These are phyloP conservation scores for Lasioglossum pauxillum DNA, from an alignment of 2,888 invertebrate genomes.

Conservation along the genomic window DNA sequence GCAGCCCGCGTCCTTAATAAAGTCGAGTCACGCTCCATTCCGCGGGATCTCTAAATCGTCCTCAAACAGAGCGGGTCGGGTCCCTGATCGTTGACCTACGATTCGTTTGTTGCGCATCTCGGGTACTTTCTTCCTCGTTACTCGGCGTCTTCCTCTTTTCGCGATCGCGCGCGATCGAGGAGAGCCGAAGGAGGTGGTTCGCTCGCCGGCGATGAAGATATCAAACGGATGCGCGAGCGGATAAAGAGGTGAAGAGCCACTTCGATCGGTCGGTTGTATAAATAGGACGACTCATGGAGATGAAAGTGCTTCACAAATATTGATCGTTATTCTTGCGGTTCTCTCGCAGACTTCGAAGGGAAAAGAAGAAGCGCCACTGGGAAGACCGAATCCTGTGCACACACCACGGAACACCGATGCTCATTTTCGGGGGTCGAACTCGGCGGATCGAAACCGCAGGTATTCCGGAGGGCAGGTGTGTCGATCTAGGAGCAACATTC, in stretches of 20 bases:
- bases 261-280: conserved; percentile 60
- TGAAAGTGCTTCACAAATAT: conserved; percentile 77
- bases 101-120: conserved; percentile 76
- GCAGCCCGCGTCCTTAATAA: conserved; percentile 72
- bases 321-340: conserved; percentile 69
- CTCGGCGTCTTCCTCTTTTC: conserved; percentile 23
- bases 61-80: conserved; percentile 72
- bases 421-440: conserved; percentile 42
- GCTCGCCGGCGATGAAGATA: conserved; percentile 51
- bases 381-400: conserved; percentile 71
- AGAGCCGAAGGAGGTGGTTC: not conserved
- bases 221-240: conserved; percentile 72
- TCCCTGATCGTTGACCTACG: conserved; percentile 75
- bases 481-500: conserved; percentile 43
- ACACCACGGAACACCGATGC: conserved; percentile 29
- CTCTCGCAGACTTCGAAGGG: conserved; percentile 21
- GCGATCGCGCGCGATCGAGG: conserved; percentile 44
- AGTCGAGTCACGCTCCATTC: conserved; percentile 80
- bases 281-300: conserved; percentile 66
- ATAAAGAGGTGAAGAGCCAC: conserved; percentile 69
- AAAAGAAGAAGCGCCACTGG: conserved; percentile 30
- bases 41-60: conserved; percentile 79
- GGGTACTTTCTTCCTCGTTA: conserved; percentile 45
- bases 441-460: conserved; percentile 45
- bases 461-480: conserved; percentile 63